Conservation (phyloP, 2,113 vertebrate species). For the Paracanthobrama guichenoti region DNA sequence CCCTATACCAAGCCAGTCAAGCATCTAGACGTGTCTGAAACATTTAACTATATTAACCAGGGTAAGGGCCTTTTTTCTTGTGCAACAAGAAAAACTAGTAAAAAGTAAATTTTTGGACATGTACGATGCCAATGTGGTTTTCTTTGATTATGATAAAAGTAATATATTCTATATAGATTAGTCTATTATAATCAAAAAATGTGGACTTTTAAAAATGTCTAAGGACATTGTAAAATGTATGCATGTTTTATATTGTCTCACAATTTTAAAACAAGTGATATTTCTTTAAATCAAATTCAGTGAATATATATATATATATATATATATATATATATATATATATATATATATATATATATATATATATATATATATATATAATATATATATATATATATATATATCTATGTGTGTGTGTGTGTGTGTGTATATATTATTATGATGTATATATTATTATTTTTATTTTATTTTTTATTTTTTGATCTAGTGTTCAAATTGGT, state of each 20-base stretch:
- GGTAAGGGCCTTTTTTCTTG: neutral
- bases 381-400: no score
- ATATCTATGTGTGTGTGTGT: no score
- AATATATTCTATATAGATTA: neutral
- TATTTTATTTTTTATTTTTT: neutral
- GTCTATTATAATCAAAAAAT: neutral
- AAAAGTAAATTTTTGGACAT: neutral
- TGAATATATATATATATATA: no score
- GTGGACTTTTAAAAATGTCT: neutral
- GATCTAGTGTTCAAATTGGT: neutral
- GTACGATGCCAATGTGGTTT: neutral
- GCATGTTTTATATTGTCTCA: neutral
- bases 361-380: no score
- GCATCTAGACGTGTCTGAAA: neutral
- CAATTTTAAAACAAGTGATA: neutral
- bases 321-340: no score
- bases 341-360: no score
- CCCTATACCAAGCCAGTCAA: neutral
- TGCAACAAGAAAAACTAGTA: neutral
- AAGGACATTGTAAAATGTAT: neutral
- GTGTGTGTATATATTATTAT: no score
- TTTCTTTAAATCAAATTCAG: neutral
- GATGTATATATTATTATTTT: no score
- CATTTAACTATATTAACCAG: conserved; percentile 20
- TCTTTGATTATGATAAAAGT: neutral